Evolutionary conservation across 2,113 vertebrate species (phyloP).

Genomic region (Chauna torquata): DNA sequence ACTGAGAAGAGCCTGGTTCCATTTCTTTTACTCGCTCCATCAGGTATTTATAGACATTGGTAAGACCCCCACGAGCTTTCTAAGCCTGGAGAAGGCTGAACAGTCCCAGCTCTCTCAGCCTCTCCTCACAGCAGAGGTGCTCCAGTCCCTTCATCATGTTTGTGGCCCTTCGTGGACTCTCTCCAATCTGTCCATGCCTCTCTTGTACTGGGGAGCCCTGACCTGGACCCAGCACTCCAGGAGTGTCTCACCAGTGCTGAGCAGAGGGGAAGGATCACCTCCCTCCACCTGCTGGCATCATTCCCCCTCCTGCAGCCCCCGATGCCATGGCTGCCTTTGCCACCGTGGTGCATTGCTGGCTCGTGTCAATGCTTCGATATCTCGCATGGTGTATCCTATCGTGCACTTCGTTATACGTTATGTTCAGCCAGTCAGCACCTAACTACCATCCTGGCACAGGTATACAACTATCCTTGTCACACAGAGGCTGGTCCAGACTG

Average conservation of each 20-base stretch:
- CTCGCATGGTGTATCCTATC: fast-evolving
- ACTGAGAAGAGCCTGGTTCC: not conserved
- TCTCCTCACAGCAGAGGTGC: fast-evolving
- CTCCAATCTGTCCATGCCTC: not conserved
- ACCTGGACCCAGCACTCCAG: not conserved
- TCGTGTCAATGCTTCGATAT: not conserved
- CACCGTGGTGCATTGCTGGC: not conserved
- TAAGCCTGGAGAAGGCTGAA: too few species aligned
- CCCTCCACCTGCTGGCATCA: not conserved
- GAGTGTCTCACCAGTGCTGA: not conserved
- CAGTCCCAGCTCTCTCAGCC: not conserved
- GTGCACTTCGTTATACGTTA: fast-evolving
- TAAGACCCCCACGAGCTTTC: too few species aligned
- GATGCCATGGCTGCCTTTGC: not conserved
- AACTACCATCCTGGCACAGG: not conserved
- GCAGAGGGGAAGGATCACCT: not conserved
- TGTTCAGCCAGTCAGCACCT: not conserved
- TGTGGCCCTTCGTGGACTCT: not conserved
- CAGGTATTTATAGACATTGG: not conserved
- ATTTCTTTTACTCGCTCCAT: not conserved
- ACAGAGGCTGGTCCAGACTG: not conserved
- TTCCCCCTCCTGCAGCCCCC: not conserved
- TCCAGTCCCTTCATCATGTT: not conserved
- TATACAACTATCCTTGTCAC: not conserved
- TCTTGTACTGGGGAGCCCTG: not conserved